Conservation (phyloP, 2,113 vertebrate species). For the Butorides virescens region DNA sequence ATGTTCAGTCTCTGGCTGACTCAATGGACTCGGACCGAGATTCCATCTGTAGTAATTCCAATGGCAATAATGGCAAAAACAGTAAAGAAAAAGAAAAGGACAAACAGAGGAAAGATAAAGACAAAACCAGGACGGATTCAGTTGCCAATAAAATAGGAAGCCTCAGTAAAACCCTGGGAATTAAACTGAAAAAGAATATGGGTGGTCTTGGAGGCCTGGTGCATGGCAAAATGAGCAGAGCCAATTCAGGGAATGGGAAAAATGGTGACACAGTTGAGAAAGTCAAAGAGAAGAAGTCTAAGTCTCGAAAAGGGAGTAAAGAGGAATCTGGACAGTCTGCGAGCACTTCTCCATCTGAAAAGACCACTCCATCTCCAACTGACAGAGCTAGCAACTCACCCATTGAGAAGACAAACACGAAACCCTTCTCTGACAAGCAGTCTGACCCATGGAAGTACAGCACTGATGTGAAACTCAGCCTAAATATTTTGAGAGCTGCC, state of each 20-base stretch:
- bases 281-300: conserved; percentile 79
- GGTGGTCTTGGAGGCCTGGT: conserved; percentile 95
- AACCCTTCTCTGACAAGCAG: conserved; percentile 78
- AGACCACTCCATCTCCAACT: conserved; percentile 91
- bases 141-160: conserved; percentile 98
- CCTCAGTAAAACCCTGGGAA: conserved; percentile 96
- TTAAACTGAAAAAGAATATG: conserved; percentile 99
- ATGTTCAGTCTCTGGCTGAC: conserved; percentile 95
- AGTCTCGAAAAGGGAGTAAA: conserved; percentile 83
- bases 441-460: conserved; percentile 96
- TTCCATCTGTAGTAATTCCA: conserved; percentile 96
- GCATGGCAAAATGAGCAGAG: conserved; percentile 93
- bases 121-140: conserved; percentile 91
- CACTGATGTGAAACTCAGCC: conserved; percentile 97
- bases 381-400: conserved; percentile 82
- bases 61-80: conserved; percentile 90
- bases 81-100: conserved; percentile 91
- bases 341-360: conserved; percentile 93
- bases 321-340: conserved; percentile 92
- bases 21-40: conserved; percentile 97
- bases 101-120: conserved; percentile 94
- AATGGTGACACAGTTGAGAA: conserved; percentile 76
- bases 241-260: conserved; percentile 86
- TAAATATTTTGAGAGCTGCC: conserved; percentile 96
- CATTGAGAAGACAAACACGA: conserved; percentile 69